phyloP scores from a whole-genome alignment of 2,888 invertebrate genomes.

The Standfussiana lucernea region DNA sequence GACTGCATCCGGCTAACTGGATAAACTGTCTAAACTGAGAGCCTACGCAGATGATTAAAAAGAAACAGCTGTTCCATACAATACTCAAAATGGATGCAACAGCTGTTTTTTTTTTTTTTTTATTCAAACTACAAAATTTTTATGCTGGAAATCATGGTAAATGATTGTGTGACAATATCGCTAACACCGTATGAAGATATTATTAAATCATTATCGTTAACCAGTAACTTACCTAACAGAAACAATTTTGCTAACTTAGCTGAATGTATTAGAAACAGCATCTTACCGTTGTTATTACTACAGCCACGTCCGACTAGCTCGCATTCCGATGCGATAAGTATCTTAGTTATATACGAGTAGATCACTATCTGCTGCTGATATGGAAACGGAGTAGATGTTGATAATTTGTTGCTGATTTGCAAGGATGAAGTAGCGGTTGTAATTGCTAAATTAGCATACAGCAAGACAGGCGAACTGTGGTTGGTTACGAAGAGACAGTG shows the following conservation, averaged over 20 bases:
- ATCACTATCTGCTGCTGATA: slow-evolving; percentile 21
- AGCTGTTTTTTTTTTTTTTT: no score
- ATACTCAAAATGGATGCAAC: neutral
- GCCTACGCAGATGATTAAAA: neutral
- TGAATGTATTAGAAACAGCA: slow-evolving; percentile 11
- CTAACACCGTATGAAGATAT: neutral
- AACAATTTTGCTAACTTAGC: slow-evolving; percentile 32
- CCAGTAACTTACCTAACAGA: neutral
- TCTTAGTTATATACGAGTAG: neutral
- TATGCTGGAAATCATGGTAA: neutral
- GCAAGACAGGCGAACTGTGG: neutral
- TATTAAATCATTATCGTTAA: neutral
- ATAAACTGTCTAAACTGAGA: no score
- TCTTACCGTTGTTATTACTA: slow-evolving; percentile 35
- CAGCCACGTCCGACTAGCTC: slow-evolving; percentile 34
- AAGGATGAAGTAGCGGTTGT: neutral
- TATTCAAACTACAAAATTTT: neutral
- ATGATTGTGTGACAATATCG: neutral
- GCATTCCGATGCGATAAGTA: slow-evolving; percentile 31
- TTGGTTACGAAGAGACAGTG: neutral
- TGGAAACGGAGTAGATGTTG: slow-evolving; percentile 2
- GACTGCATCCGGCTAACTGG: neutral
- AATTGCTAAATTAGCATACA: neutral
- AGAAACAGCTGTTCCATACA: neutral
- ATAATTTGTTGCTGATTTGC: slow-evolving; percentile 9